phyloP scores from a whole-genome alignment of 2,113 vertebrate species.

The Limnothrissa miodon region DNA sequence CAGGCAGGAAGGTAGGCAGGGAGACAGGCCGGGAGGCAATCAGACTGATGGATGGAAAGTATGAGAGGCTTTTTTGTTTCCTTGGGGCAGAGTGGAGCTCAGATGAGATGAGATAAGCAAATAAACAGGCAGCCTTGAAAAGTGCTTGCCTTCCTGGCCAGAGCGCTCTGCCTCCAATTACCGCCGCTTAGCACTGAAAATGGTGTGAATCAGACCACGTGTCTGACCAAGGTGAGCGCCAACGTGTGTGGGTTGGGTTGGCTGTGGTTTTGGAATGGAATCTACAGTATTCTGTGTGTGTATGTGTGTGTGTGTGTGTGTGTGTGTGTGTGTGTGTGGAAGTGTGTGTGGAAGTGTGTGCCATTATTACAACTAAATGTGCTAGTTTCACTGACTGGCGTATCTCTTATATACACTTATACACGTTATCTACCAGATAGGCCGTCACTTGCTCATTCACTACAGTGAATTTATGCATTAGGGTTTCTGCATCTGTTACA shows the following conservation, averaged over 20 bases:
- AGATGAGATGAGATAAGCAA: background rate
- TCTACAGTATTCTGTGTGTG: background rate
- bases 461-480: too few relatives aligned
- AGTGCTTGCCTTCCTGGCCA: background rate
- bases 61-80: background rate
- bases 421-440: too few relatives aligned
- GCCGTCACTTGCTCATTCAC: too few relatives aligned
- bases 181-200: background rate
- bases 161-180: slow-evolving; percentile 13
- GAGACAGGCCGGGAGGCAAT: background rate
- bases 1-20: too few relatives aligned
- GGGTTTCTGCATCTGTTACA: too few relatives aligned
- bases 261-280: too few relatives aligned
- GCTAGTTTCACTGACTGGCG: too few relatives aligned
- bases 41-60: background rate
- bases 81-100: background rate
- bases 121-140: background rate
- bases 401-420: too few relatives aligned
- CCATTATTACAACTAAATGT: too few relatives aligned
- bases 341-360: background rate
- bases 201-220: slow-evolving; percentile 1
- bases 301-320: background rate
- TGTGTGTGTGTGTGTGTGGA: background rate
- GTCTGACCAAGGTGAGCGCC: background rate
- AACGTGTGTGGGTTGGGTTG: background rate